Conservation (phyloP, 2,888 invertebrate genomes). For the Leucania comma region DNA sequence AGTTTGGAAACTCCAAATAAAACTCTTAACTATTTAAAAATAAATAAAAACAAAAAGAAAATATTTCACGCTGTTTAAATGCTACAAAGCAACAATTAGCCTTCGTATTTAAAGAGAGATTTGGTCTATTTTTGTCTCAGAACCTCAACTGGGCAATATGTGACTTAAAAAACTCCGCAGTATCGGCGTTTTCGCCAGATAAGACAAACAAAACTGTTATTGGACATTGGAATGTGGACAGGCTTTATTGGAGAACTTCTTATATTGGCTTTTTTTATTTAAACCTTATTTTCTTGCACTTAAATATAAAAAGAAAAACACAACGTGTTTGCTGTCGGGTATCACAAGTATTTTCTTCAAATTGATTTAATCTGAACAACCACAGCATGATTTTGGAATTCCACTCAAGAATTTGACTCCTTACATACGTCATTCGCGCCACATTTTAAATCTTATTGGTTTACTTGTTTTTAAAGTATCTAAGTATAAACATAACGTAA, state of each 20-base stretch:
- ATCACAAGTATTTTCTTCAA: no score
- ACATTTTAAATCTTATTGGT: no score
- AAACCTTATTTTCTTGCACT: background rate
- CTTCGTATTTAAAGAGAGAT: background rate
- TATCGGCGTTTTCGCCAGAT: conserved; percentile 16
- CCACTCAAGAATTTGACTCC: no score
- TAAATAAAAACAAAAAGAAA: background rate
- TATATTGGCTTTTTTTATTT: background rate
- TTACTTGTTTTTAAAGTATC: no score
- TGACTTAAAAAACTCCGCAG: conserved; percentile 19
- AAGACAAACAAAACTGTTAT: conserved; percentile 47
- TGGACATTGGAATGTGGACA: conserved; percentile 40
- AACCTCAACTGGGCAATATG: conserved; percentile 6
- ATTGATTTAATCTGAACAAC: no score
- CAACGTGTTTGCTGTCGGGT: no score
- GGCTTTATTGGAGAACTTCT: conserved; percentile 40
- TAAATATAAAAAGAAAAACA: background rate
- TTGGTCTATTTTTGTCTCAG: background rate
- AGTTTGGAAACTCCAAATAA: no score
- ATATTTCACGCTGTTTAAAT: background rate
- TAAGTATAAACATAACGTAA: no score
- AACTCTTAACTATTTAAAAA: no score
- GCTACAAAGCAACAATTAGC: background rate
- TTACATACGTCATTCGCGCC: no score
- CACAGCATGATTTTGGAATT: no score